Percentiles rank a stretch among this genome's conserved stretches.
Evolutionary conservation across 2,113 vertebrate species (phyloP).

Genomic region (Cyprinus carpio): DNA sequence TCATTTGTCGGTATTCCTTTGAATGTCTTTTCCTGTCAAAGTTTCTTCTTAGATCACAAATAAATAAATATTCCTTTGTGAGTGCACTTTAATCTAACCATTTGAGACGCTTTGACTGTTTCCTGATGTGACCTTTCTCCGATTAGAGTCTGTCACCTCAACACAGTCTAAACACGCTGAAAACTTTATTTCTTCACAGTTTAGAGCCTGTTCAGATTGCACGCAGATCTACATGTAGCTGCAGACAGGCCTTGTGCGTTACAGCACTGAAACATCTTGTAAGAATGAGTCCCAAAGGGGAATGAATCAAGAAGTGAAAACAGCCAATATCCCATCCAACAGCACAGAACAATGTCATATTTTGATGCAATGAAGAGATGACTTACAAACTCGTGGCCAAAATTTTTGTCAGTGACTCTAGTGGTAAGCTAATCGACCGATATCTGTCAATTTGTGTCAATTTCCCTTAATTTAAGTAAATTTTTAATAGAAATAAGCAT

Average conservation of each 20-base stretch:
- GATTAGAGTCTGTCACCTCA: not conserved
- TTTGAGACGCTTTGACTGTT: constrained; percentile 10
- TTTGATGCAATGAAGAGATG: not conserved
- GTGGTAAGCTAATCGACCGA: not conserved
- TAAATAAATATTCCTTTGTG: constrained; percentile 28
- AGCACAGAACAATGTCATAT: not conserved
- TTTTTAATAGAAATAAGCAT: not conserved
- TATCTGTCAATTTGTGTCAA: not conserved
- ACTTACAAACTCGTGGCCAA: not conserved
- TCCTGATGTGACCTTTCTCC: constrained; percentile 14
- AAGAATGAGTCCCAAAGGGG: not conserved
- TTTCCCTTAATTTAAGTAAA: not conserved
- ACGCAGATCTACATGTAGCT: not conserved
- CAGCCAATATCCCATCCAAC: not conserved
- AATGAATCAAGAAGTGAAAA: not conserved
- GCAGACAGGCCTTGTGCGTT: not conserved
- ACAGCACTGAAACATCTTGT: not conserved
- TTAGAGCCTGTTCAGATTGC: constrained; percentile 2
- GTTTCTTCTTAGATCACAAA: constrained; percentile 24
- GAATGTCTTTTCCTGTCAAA: constrained; percentile 4
- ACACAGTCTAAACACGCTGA: not conserved
- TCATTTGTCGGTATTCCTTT: not conserved
- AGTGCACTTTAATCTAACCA: constrained; percentile 21
- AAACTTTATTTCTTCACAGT: constrained; percentile 2
- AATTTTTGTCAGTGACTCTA: not conserved